A percentile compares a stretch with the other conserved stretches of the same genome.
Evolutionary conservation across 2,797 vertebrate species (phyloP).

Genomic region (Tapirus indicus): DNA sequence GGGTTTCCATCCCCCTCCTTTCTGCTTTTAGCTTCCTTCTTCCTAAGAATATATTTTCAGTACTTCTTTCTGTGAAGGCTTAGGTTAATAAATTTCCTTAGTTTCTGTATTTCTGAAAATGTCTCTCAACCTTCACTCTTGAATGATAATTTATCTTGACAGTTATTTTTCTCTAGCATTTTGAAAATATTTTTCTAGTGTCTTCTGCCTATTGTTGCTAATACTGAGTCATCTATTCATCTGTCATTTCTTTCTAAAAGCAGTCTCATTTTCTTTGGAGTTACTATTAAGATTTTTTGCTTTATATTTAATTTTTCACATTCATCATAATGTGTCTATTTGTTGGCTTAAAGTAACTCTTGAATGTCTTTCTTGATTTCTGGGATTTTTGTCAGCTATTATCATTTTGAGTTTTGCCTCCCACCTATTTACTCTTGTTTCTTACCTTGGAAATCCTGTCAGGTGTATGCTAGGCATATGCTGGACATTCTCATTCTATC

Average conservation of each 20-base stretch:
- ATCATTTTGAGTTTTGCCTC: not conserved
- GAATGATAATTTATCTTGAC: slow-evolving; percentile 28
- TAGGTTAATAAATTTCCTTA: not conserved
- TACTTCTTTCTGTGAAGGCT: not conserved
- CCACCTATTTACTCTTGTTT: not conserved
- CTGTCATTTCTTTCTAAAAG: not conserved
- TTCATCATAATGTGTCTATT: not conserved
- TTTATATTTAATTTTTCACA: not conserved
- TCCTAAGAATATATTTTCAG: not conserved
- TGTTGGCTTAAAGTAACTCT: not conserved
- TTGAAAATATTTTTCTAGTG: not conserved
- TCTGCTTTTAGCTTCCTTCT: not conserved
- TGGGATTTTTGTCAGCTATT: not conserved
- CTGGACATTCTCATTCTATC: not conserved
- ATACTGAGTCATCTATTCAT: not conserved
- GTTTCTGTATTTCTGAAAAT: not conserved
- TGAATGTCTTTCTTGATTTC: not conserved
- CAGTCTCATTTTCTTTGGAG: not conserved
- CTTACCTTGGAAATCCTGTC: not conserved
- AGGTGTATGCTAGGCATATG: rapidly evolving
- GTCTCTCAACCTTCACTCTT: not conserved
- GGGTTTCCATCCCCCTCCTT: rapidly evolving
- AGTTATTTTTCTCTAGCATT: slow-evolving; percentile 10
- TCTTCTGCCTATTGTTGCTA: not conserved
- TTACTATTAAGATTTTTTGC: not conserved